Base-by-base conservation (phyloP, 2,888 invertebrate genomes). In the Dascillus cervinus region DNA sequence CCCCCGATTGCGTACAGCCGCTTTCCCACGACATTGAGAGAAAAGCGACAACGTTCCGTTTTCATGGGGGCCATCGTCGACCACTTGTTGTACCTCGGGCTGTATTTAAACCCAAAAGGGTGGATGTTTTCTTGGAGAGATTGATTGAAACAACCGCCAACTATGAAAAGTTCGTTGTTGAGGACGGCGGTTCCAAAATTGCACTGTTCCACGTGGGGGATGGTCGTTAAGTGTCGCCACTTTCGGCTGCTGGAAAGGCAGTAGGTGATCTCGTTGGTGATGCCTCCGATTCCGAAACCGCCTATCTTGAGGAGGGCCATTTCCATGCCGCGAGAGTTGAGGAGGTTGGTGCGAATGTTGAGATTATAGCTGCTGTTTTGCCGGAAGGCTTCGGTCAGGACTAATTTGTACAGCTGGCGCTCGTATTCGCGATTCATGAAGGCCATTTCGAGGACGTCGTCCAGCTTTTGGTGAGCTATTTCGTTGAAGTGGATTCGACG, bases 131-230 rank as follows among this genome's bases (percentile, higher is more conserved):
- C 82, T 58, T 75, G 69, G 29, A 79, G 58, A 14, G 70, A 72
- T 26, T 78, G 77, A 58, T 81, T 79, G 50, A 79, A 82, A 44
- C 81, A 80, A 1, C 82, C 82, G 8, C 82, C 82, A 8, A 81
- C 73, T 3, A 82, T 72, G 50, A 75, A 82, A 8, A 82, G 63
- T 47, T 77, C 73, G 52, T 82, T 82, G 39, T 77, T 72, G 5
- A 78, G 61, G 1, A 81, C 79, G 4, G 77, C 73, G 4, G 77
- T 74, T 2, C 82, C 82, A 58, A 78, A 82, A 55, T 81, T 80
- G 55, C 79, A 80, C 55, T 82, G 81, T 48, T 81, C 79, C 3
- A 82, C 75, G 50, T 82, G 80, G 1, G 82, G 82, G 46, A 82
- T 81, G 21, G 72, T 70, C 2, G 82, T 79, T 13, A 82, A 56